phyloP scores from a whole-genome alignment of 2,888 invertebrate genomes.

The Phytoseiulus persimilis region DNA sequence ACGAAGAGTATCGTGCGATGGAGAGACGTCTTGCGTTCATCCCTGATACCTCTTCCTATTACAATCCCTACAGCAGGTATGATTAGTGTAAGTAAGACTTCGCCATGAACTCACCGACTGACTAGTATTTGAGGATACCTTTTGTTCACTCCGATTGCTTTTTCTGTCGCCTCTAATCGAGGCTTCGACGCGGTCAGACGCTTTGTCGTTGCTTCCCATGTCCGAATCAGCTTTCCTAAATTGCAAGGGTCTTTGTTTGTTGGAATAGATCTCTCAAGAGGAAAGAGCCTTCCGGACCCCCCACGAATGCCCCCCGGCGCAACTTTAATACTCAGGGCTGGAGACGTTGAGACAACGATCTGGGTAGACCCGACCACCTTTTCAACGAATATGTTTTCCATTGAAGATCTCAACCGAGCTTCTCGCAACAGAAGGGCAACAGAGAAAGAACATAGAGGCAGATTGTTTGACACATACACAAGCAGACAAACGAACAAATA shows the following conservation, averaged over 20 bases:
- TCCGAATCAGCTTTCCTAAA: too few species aligned
- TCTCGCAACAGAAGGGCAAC: background rate
- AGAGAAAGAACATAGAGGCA: background rate
- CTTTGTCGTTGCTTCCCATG: too few species aligned
- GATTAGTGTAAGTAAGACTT: constrained; percentile 27
- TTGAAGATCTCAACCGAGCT: background rate
- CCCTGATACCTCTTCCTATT: constrained; percentile 13
- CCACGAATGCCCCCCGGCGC: constrained; percentile 1
- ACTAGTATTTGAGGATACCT: too few species aligned
- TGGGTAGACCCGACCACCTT: background rate
- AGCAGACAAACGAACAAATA: background rate
- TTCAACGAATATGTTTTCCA: background rate
- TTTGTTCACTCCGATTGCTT: too few species aligned
- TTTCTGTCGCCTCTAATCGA: too few species aligned
- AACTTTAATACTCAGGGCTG: constrained; percentile 25
- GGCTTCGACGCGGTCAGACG: too few species aligned
- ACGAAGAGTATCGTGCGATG: constrained; percentile 30
- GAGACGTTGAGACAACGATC: background rate
- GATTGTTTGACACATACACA: background rate
- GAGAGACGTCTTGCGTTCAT: constrained; percentile 27
- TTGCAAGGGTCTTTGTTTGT: background rate
- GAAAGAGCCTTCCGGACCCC: background rate
- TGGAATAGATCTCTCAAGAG: background rate
- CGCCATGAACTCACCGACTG: background rate
- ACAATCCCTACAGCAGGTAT: constrained; percentile 31